A percentile compares a stretch with the other conserved stretches of the same genome.
These are phyloP conservation scores for Ormyrus rosae DNA, from an alignment of 2,888 invertebrate genomes.

Conservation along the genomic window DNA sequence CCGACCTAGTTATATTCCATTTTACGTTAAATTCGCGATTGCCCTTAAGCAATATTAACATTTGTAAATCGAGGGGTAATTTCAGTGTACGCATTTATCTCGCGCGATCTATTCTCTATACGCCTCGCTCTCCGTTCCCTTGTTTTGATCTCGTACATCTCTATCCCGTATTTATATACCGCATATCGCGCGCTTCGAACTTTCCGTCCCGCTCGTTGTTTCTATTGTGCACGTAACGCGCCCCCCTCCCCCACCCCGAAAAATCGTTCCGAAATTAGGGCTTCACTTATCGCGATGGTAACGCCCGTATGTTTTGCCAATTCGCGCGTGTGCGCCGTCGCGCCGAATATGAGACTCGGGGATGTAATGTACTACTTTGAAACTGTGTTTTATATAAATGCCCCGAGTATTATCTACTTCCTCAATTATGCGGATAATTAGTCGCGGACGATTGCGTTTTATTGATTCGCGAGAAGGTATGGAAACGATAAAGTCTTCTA, in stretches of 20 bases:
- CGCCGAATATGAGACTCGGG: neutral
- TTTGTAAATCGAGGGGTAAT: slow-evolving; percentile 3
- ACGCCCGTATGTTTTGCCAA: slow-evolving; percentile 11
- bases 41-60: slow-evolving; percentile 16
- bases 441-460: too few relatives aligned
- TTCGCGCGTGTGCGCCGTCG: neutral
- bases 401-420: too few relatives aligned
- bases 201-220: neutral
- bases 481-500: too few relatives aligned
- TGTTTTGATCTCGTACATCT: neutral
- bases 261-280: slow-evolving; percentile 31
- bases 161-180: too few relatives aligned
- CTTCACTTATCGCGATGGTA: slow-evolving; percentile 11
- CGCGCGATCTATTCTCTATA: neutral
- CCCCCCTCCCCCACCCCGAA: slow-evolving; percentile 12
- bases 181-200: too few relatives aligned
- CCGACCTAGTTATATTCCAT: too few relatives aligned
- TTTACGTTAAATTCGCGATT: too few relatives aligned
- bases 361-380: neutral
- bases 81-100: neutral
- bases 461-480: too few relatives aligned
- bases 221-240: neutral
- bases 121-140: neutral
- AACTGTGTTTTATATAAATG: too few relatives aligned
- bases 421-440: too few relatives aligned